Base-by-base conservation (phyloP, 2,113 vertebrate genomes). In the Sapayoa aenigma region DNA sequence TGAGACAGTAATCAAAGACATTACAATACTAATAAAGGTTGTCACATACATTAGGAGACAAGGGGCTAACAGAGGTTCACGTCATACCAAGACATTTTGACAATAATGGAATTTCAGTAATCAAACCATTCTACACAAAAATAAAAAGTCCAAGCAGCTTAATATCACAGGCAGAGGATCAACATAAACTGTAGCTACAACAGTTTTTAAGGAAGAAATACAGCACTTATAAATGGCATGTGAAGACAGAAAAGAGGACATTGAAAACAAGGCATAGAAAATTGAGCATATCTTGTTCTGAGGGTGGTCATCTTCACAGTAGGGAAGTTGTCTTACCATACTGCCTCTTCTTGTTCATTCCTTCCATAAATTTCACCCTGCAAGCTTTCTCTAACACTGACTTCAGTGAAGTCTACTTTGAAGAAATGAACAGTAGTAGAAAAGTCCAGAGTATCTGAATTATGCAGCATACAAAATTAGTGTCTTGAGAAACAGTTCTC, bases 61-160 rank as follows among this genome's bases (percentile, higher is more conserved):
- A 82, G 42, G 63, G 55, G 18, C 58, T 95, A 87, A 77, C 58
- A 87, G 69, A 92, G 39, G 53, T 79, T 93, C 74, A 46, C 3
- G 2, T 89, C 84, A 85, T 53, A 71, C 35, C 33, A 49, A 81
- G 47, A 39, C 9, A 2, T 91, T 89, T 76, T 87, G 91, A 83
- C 66, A 89, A 10, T 58, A 87, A 93, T 31, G 53, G 66, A 85
- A 80, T 87, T 95, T 94, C 67, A 62, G 89, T 73, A 94, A 87
- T 75, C 60, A 96, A 89, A 69, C 41, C 42, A 50, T 39, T 68
- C 41, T 35, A 65, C 24, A 75, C 21, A 84, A 78, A 92, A 88
- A 84, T 35, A 78, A 94, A 91, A 91, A 46, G 28, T 21, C 18
- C 44, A 71, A 35, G n/a, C 31, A 62, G 39, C 39, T 89, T 76